These are phyloP conservation scores for Siphonodentalium dalli DNA, from an alignment of 2,888 invertebrate species.

Conservation along the genomic window DNA sequence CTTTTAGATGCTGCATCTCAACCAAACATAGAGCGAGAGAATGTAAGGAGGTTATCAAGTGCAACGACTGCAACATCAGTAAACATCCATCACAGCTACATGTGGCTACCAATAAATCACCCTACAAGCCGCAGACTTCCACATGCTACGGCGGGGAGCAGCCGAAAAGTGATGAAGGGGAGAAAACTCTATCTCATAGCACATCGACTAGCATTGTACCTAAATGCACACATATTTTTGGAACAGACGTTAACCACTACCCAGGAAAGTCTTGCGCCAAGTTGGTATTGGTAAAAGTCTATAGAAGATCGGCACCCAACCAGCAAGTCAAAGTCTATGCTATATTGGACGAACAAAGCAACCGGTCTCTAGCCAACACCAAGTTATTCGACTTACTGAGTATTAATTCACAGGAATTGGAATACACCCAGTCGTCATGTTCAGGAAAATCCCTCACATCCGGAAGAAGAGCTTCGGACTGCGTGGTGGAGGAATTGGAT, in stretches of 20 bases:
- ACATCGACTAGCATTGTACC: too few species aligned
- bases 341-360: constrained; percentile 24
- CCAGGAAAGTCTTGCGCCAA: constrained; percentile 18
- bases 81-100: too few species aligned
- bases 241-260: too few species aligned
- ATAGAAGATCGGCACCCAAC: constrained; percentile 2
- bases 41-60: neutral
- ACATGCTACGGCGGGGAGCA: too few species aligned
- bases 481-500: constrained; percentile 13
- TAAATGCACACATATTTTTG: too few species aligned
- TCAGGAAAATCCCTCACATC: constrained; percentile 12
- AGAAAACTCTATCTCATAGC: too few species aligned
- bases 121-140: too few species aligned
- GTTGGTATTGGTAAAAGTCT: constrained; percentile 9
- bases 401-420: neutral
- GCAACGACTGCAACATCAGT: too few species aligned
- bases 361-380: constrained; percentile 15
- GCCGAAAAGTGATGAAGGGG: too few species aligned
- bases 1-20: neutral
- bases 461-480: constrained; percentile 13
- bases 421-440: constrained; percentile 22
- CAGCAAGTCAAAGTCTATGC: constrained; percentile 9
- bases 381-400: constrained; percentile 17
- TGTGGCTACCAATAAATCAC: too few species aligned
- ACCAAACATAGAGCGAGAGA: constrained; percentile 2